Evolutionary conservation across 2,888 invertebrate genomes (phyloP), one percentile per base, ranked within the genome.

Genomic region (Aphidoletes aphidimyza): DNA sequence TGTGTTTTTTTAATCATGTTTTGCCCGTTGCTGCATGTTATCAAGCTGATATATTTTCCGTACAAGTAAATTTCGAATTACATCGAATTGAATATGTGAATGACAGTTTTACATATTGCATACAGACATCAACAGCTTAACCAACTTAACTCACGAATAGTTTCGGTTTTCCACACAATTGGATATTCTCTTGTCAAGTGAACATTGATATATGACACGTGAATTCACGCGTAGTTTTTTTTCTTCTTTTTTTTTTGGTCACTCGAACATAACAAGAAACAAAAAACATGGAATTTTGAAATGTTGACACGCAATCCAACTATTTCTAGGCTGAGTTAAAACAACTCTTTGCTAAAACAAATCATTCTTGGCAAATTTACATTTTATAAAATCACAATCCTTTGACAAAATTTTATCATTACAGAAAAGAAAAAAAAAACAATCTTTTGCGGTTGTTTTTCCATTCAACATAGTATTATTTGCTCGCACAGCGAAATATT

Each of bases 11-110:
- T 54, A 54, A 22, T 54, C 22, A 22, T 54, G 22, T 22, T 54
- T 54, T 54, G 54, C 69, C n/a, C n/a, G 34, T 30, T 69, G 69
- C n/a, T 69, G 69, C 34, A 30, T 69, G 69, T 69, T 69, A 69
- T 69, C 69, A 69, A 30, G 34, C 69, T 69, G 69, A 69, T 69
- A 69, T 2, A 14, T 9, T 9, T 69, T 69, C 11, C 30, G 69
- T 11, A 30, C 69, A 34, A 30, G 26, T n/a, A 30, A 69, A 69
- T 69, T 69, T 34, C n/a, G n/a, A 69, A 69, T 69, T 69, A 69
- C 11, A 69, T 69, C 54, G 54, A 22, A 26, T n/a, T 69, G 69
- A 30, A 3, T 22, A 11, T 9, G 9, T 22, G 69, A 69, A 14
- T 34, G 69, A 69, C 30, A 69, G 30, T 69, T 69, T 69, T 14